These are phyloP conservation scores for Rhadinocentrus ornatus DNA, from an alignment of 2,797 vertebrate species.

Conservation along the genomic window DNA sequence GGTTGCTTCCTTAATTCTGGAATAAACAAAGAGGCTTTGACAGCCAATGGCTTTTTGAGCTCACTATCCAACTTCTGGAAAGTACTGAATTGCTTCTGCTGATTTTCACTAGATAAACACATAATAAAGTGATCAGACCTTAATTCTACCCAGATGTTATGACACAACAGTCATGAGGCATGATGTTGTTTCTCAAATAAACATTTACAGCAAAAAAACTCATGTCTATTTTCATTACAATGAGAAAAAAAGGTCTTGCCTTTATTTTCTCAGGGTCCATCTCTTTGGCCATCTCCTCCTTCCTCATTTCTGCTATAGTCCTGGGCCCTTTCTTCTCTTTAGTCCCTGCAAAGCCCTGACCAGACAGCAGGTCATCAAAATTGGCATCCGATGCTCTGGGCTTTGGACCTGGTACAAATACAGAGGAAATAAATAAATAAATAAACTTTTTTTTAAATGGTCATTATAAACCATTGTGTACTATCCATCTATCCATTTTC, in stretches of 20 bases:
- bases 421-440: slow-evolving; percentile 11
- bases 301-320: slow-evolving; percentile 99
- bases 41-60: slow-evolving; percentile 33
- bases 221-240: not conserved
- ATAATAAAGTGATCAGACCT: slow-evolving; percentile 3
- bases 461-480: no score
- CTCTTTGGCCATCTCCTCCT: slow-evolving; percentile 99
- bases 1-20: slow-evolving; percentile 31
- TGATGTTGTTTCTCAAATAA: not conserved
- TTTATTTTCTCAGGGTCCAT: slow-evolving; percentile 99
- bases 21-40: slow-evolving; percentile 34
- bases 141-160: slow-evolving; percentile 17
- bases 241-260: slow-evolving; percentile 71
- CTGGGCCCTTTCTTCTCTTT: slow-evolving; percentile 95
- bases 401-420: slow-evolving; percentile 84
- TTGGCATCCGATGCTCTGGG: slow-evolving; percentile 87
- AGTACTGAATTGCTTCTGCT: slow-evolving; percentile 34
- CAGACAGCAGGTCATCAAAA: slow-evolving; percentile 95
- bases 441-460: not conserved
- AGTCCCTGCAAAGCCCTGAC: slow-evolving; percentile 93
- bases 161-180: slow-evolving; percentile 5
- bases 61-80: slow-evolving; percentile 30
- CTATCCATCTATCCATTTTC: no score
- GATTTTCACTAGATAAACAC: slow-evolving; percentile 20
- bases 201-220: not conserved